Evolutionary conservation across 2,888 invertebrate genomes (phyloP).

Genomic region (Diplazon laetatorius): DNA sequence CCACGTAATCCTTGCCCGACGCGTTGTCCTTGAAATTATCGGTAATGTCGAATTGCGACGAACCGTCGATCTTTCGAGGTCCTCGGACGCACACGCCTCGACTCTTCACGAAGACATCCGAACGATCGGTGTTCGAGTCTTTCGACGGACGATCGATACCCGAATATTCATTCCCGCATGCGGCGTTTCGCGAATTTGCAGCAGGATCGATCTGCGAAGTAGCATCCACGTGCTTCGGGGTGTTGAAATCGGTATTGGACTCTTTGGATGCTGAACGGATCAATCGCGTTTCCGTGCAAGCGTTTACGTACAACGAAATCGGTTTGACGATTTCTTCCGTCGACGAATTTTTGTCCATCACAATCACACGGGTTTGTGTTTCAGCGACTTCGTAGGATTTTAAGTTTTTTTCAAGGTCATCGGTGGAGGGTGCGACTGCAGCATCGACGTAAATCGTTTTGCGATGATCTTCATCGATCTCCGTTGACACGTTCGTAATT

Average conservation of each 20-base stretch:
- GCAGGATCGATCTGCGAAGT: constrained; percentile 21
- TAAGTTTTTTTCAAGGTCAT: not conserved
- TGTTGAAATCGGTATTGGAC: constrained; percentile 48
- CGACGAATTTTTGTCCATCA: constrained; percentile 27
- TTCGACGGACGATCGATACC: constrained; percentile 37
- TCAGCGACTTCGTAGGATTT: constrained; percentile 33
- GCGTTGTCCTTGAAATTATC: constrained; percentile 34
- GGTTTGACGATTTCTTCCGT: constrained; percentile 41
- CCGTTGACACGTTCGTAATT: constrained; percentile 22
- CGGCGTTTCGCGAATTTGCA: constrained; percentile 39
- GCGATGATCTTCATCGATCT: constrained; percentile 33
- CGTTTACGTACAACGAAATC: constrained; percentile 4
- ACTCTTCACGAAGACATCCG: constrained; percentile 38
- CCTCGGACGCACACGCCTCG: constrained; percentile 50
- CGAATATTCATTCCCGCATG: constrained; percentile 55
- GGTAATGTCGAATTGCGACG: constrained; percentile 27
- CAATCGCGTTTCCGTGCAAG: constrained; percentile 41
- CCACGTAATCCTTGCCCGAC: constrained; percentile 40
- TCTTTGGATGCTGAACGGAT: constrained; percentile 23
- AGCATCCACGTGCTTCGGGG: not conserved
- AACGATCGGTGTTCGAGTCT: constrained; percentile 32
- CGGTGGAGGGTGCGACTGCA: constrained; percentile 26
- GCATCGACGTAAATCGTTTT: constrained; percentile 33
- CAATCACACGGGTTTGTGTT: constrained; percentile 26
- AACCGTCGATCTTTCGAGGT: constrained; percentile 28